Evolutionary conservation across 2,888 invertebrate species (phyloP), one percentile per base, ranked within the genome.

Genomic region (Mimumesa dahlbomi): DNA sequence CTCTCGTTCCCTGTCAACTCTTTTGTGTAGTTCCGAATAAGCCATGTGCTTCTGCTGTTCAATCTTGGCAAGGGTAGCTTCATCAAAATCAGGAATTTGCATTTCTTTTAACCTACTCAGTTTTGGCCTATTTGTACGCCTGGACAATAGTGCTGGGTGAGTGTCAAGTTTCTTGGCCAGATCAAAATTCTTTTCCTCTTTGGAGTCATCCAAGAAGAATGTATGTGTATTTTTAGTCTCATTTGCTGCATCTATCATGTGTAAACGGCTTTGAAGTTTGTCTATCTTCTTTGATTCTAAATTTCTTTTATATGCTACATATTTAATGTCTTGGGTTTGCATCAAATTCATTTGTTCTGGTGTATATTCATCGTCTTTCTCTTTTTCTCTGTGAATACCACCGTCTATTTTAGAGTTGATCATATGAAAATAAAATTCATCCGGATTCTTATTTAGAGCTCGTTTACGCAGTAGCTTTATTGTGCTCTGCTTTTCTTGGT

Each of bases 361-460:
- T 1, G 95, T 94, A 77, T 96, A 94, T 82, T 96, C 94, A 42
- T 94, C 93, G 29, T 92, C 92, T 68, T 94, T 93, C 19, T 92
- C 90, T 71, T 92, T 91, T 34, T 93, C 90, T 82, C 95, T 94
- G 86, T 94, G 94, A 82, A 86, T 73, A 0, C 92, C 92, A 76
- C 91, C 91, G 71, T 91, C 89, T 0, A 95, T 90, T 89, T 94
- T 93, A 0, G 97, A 95, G 88, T 96, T 97, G 62, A 97, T 93
- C 98, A 99, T 99, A 87, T 98, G 98, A 90, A 96, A 97, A 89
- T 98, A 96, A 90, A 98, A 99, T 89, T 99, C 99, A 94, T 99
- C 98, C 0, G 98, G 98, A 91, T 99, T 99, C 88, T 94, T 96
- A 86, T 98, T 95, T 18, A 97, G 90, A 0, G 97, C 98, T 65